Conservation (phyloP, 2,888 invertebrate genomes). For the Patella pellucida region DNA sequence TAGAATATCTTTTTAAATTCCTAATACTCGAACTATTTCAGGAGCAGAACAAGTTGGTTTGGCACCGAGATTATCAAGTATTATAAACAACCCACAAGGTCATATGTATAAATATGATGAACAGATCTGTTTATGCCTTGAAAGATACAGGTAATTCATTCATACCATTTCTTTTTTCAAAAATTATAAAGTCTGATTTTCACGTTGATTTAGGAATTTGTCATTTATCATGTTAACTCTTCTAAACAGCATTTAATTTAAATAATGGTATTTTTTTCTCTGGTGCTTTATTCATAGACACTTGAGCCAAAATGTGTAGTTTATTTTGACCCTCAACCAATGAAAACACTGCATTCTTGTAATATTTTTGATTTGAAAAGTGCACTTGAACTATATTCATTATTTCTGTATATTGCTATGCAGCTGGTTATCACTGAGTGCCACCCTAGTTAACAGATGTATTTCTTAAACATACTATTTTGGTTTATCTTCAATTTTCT, state of each 20-base stretch:
- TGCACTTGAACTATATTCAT: too few species aligned
- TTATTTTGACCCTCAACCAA: too few species aligned
- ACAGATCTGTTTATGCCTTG: slow-evolving; percentile 66
- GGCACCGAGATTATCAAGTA: slow-evolving; percentile 57
- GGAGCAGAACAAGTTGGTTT: slow-evolving; percentile 48
- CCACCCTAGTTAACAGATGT: too few species aligned
- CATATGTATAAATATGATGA: slow-evolving; percentile 66
- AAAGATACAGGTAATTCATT: slow-evolving; percentile 56
- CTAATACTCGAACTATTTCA: not conserved
- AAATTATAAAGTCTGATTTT: not conserved
- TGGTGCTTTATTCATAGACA: not conserved
- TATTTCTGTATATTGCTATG: too few species aligned
- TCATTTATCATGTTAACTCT: not conserved
- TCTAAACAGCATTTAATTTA: not conserved
- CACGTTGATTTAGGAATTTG: too few species aligned
- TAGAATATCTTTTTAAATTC: not conserved
- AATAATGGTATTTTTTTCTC: not conserved
- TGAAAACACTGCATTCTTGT: too few species aligned
- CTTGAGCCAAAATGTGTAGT: too few species aligned
- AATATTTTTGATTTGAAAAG: too few species aligned
- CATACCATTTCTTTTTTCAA: not conserved
- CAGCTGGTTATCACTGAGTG: too few species aligned
- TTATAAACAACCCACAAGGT: slow-evolving; percentile 60
- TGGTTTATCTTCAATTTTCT: too few species aligned
- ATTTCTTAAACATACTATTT: too few species aligned